phyloP scores from a whole-genome alignment of 2,888 invertebrate species.

The Latheticus oryzae region DNA sequence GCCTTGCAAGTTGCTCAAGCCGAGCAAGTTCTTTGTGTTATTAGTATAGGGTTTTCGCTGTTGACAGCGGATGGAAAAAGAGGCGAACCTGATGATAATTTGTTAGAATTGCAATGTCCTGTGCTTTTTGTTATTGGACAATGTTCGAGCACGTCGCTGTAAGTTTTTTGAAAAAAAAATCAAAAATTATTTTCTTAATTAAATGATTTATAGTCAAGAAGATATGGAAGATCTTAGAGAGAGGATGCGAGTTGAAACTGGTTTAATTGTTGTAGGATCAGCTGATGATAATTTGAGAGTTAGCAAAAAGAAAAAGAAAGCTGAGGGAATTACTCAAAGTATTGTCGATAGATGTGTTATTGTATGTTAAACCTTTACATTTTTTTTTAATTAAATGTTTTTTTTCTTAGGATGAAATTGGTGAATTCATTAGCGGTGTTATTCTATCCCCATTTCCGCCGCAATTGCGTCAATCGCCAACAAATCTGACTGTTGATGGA shows the following conservation, averaged over 20 bases:
- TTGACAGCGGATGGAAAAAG: conserved; percentile 77
- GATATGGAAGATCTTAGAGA: conserved; percentile 83
- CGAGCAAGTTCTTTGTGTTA: conserved; percentile 78
- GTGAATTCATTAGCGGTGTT: conserved; percentile 73
- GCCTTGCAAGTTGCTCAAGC: conserved; percentile 80
- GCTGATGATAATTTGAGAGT: conserved; percentile 82
- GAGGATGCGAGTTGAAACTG: conserved; percentile 80
- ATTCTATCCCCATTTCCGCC: conserved; percentile 71
- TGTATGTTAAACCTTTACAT: conserved; percentile 67
- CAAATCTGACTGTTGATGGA: conserved; percentile 55
- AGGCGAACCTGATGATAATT: conserved; percentile 80
- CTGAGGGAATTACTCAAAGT: conserved; percentile 82
- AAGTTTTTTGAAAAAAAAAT: conserved; percentile 50
- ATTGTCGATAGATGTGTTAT: conserved; percentile 83
- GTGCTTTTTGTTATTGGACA: conserved; percentile 85
- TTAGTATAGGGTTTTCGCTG: conserved; percentile 83
- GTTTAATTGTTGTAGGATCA: conserved; percentile 81
- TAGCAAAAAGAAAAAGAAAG: conserved; percentile 75
- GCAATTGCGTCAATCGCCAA: conserved; percentile 64
- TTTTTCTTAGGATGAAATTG: conserved; percentile 71
- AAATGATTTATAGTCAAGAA: conserved; percentile 69
- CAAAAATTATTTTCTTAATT: too few species aligned
- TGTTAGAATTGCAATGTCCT: conserved; percentile 79
- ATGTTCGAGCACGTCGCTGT: conserved; percentile 73
- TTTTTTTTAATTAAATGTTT: conserved; percentile 1